A percentile compares a stretch with the other conserved stretches of the same genome.
phyloP scores from a whole-genome alignment of 1,140 invertebrate species.

The Ceratitis capitata region DNA sequence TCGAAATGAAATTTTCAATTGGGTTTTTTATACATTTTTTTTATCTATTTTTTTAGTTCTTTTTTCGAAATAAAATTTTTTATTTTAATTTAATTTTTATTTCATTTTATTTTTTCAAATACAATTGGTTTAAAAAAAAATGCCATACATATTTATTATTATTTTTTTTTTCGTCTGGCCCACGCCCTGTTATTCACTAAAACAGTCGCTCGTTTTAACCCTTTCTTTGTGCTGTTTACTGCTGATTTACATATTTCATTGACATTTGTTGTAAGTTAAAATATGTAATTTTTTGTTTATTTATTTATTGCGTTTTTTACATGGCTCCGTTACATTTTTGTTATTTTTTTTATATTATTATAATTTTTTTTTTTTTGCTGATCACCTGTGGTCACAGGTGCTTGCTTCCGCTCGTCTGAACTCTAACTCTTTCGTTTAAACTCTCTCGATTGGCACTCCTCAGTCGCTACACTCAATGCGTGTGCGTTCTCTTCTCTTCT shows the following conservation, averaged over 20 bases:
- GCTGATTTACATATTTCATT: constrained; percentile 33
- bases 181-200: not conserved
- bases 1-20: not conserved
- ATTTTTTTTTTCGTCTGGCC: not conserved
- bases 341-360: not conserved
- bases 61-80: not conserved
- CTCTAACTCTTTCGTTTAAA: not conserved
- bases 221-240: not conserved
- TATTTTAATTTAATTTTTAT: not conserved
- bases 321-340: not conserved
- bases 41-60: not conserved
- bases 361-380: not conserved
- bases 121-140: too few species aligned
- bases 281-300: not conserved
- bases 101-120: too few species aligned
- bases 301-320: not conserved
- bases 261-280: not conserved
- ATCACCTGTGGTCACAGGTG: constrained; percentile 37
- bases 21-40: not conserved
- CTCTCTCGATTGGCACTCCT: not conserved
- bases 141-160: too few species aligned
- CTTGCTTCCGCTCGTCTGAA: not conserved
- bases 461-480: not conserved
- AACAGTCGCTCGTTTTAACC: not conserved
- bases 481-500: not conserved